A percentile compares a stretch with the other conserved stretches of the same genome.
Conservation (phyloP, 1,140 invertebrate species). For the Eupeodes corollae region DNA sequence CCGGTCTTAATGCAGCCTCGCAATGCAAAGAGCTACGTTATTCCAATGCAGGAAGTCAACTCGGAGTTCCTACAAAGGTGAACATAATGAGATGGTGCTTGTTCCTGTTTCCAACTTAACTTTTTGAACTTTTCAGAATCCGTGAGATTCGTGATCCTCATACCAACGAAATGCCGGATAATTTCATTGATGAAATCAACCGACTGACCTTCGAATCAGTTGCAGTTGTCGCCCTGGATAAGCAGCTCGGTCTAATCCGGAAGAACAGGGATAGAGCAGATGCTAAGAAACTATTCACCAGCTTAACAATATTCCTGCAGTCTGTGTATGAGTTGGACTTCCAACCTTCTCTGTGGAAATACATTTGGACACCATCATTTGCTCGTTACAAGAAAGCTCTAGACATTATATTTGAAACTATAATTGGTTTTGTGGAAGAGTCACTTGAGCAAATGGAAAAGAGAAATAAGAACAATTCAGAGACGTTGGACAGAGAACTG, state of each 20-base stretch:
- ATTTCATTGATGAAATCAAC: constrained; percentile 9
- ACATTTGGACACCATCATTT: constrained; percentile 43
- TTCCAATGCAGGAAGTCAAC: constrained; percentile 33
- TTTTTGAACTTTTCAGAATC: not conserved
- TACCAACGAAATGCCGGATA: constrained; percentile 5
- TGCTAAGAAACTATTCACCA: not conserved
- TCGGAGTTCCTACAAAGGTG: constrained; percentile 55
- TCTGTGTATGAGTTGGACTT: constrained; percentile 43
- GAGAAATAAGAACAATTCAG: constrained; percentile 16
- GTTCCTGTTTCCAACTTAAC: too few species aligned
- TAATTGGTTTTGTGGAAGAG: constrained; percentile 19
- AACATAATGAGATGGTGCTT: constrained; percentile 38
- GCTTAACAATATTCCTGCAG: too few species aligned
- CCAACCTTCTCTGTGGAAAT: constrained; percentile 51
- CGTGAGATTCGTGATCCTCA: constrained; percentile 1
- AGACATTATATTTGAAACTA: constrained; percentile 21
- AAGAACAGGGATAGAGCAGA: not conserved
- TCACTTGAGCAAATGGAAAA: constrained; percentile 17
- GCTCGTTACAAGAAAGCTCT: constrained; percentile 42
- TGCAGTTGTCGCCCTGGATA: constrained; percentile 7
- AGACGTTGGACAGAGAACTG: constrained; percentile 13
- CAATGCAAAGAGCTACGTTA: constrained; percentile 12
- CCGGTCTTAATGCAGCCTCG: constrained; percentile 19
- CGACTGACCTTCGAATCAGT: constrained; percentile 9
- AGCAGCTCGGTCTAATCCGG: constrained; percentile 5